phyloP scores from a whole-genome alignment of 2,113 vertebrate species.

The Pelvicachromis taeniatus region DNA sequence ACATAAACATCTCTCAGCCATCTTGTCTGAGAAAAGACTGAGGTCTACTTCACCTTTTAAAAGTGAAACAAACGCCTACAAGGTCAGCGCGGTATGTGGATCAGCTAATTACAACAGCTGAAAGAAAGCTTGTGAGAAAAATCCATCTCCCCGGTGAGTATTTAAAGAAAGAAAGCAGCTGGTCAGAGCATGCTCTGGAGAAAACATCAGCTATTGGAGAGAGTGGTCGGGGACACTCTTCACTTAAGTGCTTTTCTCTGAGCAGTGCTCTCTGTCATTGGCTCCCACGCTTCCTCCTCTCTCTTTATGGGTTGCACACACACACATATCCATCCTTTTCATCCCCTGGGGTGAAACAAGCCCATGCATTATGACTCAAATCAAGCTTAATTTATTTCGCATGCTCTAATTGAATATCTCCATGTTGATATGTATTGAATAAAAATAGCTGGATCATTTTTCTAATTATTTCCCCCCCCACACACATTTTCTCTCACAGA shows the following conservation, averaged over 20 bases:
- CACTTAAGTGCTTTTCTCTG: conserved; percentile 52
- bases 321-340: conserved; percentile 15
- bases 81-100: conserved; percentile 2
- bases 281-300: conserved; percentile 45
- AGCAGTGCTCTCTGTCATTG: conserved; percentile 31
- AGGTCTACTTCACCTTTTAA: conserved; percentile 20
- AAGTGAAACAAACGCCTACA: conserved; percentile 29
- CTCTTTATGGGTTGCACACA: neutral
- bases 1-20: neutral
- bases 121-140: conserved; percentile 51
- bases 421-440: conserved; percentile 20
- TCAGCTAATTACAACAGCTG: conserved; percentile 43
- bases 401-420: conserved; percentile 40
- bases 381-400: conserved; percentile 39
- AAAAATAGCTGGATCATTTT: conserved; percentile 37
- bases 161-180: conserved; percentile 57
- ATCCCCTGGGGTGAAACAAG: conserved; percentile 40
- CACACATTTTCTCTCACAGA: neutral
- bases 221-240: conserved; percentile 35
- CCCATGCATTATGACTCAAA: conserved; percentile 36
- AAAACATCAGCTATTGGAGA: conserved; percentile 50
- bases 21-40: neutral
- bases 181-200: conserved; percentile 45
- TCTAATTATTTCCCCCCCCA: neutral
- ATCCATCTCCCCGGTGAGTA: conserved; percentile 35